phyloP scores from a whole-genome alignment of 2,888 invertebrate species.

The Caenorhabditis sp. region DNA sequence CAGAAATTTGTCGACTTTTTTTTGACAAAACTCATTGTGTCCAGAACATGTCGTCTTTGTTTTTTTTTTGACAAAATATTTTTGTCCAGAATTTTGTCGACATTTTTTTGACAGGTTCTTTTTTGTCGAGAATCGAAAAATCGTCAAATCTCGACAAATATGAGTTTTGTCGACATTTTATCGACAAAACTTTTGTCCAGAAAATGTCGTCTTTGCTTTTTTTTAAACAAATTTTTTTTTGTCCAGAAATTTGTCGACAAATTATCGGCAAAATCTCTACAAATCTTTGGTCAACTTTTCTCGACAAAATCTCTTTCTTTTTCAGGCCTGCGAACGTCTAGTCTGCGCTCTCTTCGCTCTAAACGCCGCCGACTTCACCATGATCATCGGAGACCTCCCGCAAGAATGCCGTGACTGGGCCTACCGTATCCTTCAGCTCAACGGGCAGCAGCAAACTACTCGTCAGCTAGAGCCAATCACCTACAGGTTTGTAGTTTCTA shows the following conservation, averaged over 20 bases:
- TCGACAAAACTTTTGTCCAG: too few species aligned
- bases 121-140: too few species aligned
- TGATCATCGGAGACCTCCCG: conserved; percentile 51
- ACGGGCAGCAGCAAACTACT: conserved; percentile 45
- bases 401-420: conserved; percentile 60
- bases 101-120: too few species aligned
- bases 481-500: neutral
- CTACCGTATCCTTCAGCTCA: conserved; percentile 58
- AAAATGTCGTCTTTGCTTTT: too few species aligned
- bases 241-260: neutral
- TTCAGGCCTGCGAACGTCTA: conserved; percentile 58
- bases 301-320: neutral
- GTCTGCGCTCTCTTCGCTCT: conserved; percentile 61
- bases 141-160: too few species aligned
- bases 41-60: too few species aligned
- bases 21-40: too few species aligned
- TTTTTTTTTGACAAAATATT: too few species aligned
- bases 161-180: too few species aligned
- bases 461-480: conserved; percentile 3
- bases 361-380: conserved; percentile 62
- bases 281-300: neutral
- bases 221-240: too few species aligned
- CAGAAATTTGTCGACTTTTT: too few species aligned
- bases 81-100: neutral
- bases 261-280: neutral